Evolutionary conservation across 1,140 invertebrate species (phyloP).

Genomic region (Hyles vespertilio): DNA sequence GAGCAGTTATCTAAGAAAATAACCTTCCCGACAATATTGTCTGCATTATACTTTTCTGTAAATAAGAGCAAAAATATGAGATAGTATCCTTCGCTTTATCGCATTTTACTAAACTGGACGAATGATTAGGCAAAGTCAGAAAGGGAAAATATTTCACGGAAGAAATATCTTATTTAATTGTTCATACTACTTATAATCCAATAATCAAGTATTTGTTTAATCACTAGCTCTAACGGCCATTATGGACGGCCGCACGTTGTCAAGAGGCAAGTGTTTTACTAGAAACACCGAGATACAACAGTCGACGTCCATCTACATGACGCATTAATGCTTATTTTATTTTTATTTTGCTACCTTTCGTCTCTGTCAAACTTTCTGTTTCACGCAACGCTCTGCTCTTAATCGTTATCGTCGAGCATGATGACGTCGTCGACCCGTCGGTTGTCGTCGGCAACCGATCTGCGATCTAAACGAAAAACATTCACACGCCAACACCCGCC

Average conservation of each 20-base stretch:
- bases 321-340: constrained; percentile 75
- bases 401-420: constrained; percentile 28
- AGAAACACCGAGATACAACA: constrained; percentile 67
- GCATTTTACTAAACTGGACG: neutral
- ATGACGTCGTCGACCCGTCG: constrained; percentile 41
- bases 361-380: constrained; percentile 38
- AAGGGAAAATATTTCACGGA: neutral
- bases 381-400: constrained; percentile 28
- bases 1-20: constrained; percentile 32
- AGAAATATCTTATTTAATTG: neutral
- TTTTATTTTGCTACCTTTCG: constrained; percentile 63
- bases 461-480: constrained; percentile 14
- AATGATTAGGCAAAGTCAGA: neutral
- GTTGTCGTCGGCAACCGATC: constrained; percentile 21
- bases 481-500: constrained; percentile 27
- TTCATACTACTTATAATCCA: constrained; percentile 29
- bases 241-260: constrained; percentile 74
- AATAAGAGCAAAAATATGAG: constrained; percentile 16
- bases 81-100: constrained; percentile 15
- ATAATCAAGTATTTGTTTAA: constrained; percentile 63
- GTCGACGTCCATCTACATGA: constrained; percentile 68
- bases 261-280: constrained; percentile 77
- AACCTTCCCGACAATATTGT: constrained; percentile 12
- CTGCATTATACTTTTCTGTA: constrained; percentile 16
- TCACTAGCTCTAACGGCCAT: constrained; percentile 74